phyloP scores from a whole-genome alignment of 1,140 invertebrate species.

The Dendrolimus kikuchii region DNA sequence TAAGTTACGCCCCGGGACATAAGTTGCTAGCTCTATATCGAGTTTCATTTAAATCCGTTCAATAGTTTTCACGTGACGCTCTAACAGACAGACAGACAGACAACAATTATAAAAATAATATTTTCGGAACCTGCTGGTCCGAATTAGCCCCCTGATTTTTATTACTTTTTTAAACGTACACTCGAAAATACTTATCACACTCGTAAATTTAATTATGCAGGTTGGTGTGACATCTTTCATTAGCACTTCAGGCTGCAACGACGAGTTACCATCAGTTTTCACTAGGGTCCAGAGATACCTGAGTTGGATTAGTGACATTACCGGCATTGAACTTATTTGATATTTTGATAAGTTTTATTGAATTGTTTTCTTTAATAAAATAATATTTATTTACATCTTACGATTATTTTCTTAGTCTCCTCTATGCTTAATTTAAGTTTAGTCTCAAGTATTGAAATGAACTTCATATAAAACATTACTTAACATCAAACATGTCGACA shows the following conservation, averaged over 20 bases:
- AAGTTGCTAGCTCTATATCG: no score
- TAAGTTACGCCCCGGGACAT: no score
- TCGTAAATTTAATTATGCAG: slow-evolving; percentile 16
- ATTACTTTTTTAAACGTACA: slow-evolving; percentile 1
- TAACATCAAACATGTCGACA: no score
- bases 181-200: slow-evolving; percentile 2
- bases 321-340: slow-evolving; percentile 50
- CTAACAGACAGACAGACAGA: no score
- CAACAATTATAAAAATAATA: no score
- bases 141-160: no score
- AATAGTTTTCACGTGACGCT: no score
- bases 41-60: no score
- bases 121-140: no score
- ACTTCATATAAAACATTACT: no score
- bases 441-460: no score
- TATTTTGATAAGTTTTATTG: neutral
- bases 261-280: slow-evolving; percentile 70
- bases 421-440: no score
- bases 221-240: slow-evolving; percentile 73
- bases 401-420: neutral
- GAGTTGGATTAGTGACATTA: slow-evolving; percentile 71
- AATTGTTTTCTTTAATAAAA: neutral
- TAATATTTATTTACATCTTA: neutral
- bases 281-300: slow-evolving; percentile 67
- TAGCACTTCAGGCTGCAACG: slow-evolving; percentile 63